Percentiles rank a stretch among this genome's conserved stretches.
phyloP scores from a whole-genome alignment of 2,113 vertebrate species.

The Nerophis ophidion region DNA sequence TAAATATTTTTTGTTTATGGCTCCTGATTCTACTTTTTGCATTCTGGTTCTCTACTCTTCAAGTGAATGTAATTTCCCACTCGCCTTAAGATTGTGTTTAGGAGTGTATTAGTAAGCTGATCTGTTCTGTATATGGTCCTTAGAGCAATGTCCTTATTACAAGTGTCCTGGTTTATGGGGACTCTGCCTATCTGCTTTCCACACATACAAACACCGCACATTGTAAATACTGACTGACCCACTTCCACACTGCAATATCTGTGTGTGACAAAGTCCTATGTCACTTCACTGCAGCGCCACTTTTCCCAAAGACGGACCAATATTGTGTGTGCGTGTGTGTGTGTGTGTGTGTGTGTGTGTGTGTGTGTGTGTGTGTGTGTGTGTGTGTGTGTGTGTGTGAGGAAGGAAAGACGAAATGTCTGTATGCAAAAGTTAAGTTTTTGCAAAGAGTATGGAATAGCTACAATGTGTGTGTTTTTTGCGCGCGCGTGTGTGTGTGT shows the following conservation, averaged over 20 bases:
- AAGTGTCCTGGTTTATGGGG: constrained; percentile 17
- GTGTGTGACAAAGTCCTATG: constrained; percentile 42
- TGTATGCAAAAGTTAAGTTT: constrained; percentile 14
- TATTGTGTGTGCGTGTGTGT: background rate
- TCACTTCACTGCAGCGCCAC: constrained; percentile 16
- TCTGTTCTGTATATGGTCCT: background rate
- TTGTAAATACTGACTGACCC: constrained; percentile 43
- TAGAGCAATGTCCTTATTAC: constrained; percentile 5
- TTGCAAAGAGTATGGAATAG: constrained; percentile 3
- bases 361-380: background rate
- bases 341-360: constrained; percentile 3
- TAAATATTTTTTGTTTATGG: too few species aligned
- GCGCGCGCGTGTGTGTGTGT: constrained; percentile 5
- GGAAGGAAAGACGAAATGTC: constrained; percentile 6
- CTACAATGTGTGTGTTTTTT: background rate
- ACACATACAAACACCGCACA: constrained; percentile 29
- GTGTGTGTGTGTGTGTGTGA: background rate
- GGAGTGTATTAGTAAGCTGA: background rate
- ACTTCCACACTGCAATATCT: constrained; percentile 34
- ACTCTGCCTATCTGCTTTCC: constrained; percentile 37
- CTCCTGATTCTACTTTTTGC: too few species aligned
- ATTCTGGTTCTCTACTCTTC: too few species aligned
- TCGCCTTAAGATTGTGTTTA: too few species aligned
- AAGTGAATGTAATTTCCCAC: too few species aligned
- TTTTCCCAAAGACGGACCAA: constrained; percentile 9